Base-by-base conservation (phyloP, 2,113 vertebrate species). In the Corapipo altera region DNA sequence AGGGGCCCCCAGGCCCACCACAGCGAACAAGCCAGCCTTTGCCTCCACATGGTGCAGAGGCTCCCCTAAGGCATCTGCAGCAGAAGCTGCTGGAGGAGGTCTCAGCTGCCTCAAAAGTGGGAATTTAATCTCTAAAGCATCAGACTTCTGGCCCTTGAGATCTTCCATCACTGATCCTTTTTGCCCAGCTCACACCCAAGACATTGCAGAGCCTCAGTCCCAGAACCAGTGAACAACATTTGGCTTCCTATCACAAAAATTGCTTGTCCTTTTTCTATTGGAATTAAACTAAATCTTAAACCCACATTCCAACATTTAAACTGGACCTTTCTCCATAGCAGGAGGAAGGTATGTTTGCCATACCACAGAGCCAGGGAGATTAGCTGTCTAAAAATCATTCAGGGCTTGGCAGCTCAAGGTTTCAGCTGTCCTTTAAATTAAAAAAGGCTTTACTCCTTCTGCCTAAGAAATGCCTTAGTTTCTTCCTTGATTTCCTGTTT, bases 11-110 rank as follows among this genome's bases (percentile, higher is more conserved):
- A 78, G 69, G 39, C 18, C 33, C 30, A 39, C 10, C 23, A 39
- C 15, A 84, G 39, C 22, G 79, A 79, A 88, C 8, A 37, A 64
- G 4, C 2, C 61, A 80, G 51, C 18, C 22, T 88, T 89, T 1
- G 1, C 30, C 28, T 70, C 37, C 11, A 8, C 37, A 6, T 3
- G 6, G 43, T 51, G 2, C 3, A 5, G 24, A 28, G n/a, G 9
- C 43, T 74, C 5, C n/a, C n/a, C 20, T 48, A 58, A 13, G 73
- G 27, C 32, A 74, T 27, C n/a, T 58, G 27, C 26, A 86, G 80
- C 43, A 95, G 55, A 70, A 86, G 35, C 46, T 82, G 27, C 51
- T 52, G 17, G 12, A 37, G 52, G 37, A 69, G 9, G 17, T 44
- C 61, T 78, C 80, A 65, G 14, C 24, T 87, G 49, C 55, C 19